Evolutionary conservation across 2,113 vertebrate species (phyloP), one percentile per base, ranked within the genome.

Genomic region (Lynx canadensis): DNA sequence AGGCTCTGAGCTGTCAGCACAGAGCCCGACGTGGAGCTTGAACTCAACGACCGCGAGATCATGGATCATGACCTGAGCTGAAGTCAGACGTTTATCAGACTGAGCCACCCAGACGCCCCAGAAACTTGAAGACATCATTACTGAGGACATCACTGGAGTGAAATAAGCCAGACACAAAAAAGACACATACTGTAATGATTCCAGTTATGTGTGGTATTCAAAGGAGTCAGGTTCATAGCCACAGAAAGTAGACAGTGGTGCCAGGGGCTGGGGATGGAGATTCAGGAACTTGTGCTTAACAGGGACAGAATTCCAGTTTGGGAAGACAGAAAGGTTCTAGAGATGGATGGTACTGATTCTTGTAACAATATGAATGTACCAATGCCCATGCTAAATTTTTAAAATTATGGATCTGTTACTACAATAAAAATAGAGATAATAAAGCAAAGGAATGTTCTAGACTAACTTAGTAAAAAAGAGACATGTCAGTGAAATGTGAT

Each of bases 401-500:
- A 48, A 90, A 36, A 27, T 68, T 55, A 71, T 4, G 29, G 78
- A 2, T 38, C 12, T 45, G 23, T 29, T 50, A 21, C 31, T 50
- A 41, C 4, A 57, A 41, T 41, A 18, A 36, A 14, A 38, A 41
- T 8, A 23, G 16, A 57, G 55, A 57, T 27, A 25, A 12, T 3
- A 23, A 79, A 38, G 27, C 29, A 3, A n/a, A 14, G 21, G 11
- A 29, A 8, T 15, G 4, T 23, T 29, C 36, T 41, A 19, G 36
- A 65, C 4, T 23, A 63, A 78, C 36, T 27, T 18, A 73, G 36
- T 23, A 14, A 16, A 60, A 57, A 60, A 74, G 36, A 31, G 13
- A 6, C 41, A 3, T 4, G 15, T n/a, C 15, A 0, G 14, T 2
- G 3, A 27, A 8, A 87, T 0, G n/a, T 57, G 36, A 29, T 0